Evolutionary conservation across 2,113 vertebrate species (phyloP).

Genomic region (Saccopteryx leptura): DNA sequence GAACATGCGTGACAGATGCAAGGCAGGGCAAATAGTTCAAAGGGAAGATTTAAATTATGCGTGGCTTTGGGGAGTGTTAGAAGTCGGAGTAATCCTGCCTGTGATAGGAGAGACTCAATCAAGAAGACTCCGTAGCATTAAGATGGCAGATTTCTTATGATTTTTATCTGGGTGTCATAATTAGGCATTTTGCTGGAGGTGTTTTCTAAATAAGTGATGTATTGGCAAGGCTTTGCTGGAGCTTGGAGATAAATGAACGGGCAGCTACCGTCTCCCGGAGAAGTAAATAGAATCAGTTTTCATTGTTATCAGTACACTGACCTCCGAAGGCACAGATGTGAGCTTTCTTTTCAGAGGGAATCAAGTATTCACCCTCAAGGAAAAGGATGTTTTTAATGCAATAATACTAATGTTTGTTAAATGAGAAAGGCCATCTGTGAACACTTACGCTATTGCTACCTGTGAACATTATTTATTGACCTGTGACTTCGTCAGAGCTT

Average conservation of each 20-base stretch:
- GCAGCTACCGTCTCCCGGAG: slow-evolving; percentile 58
- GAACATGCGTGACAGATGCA: background rate
- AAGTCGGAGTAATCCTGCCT: slow-evolving; percentile 46
- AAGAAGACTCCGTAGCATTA: background rate
- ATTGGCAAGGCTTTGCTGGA: slow-evolving; percentile 40
- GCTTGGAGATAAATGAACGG: slow-evolving; percentile 19
- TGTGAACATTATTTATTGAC: slow-evolving; percentile 76
- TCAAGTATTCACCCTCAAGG: slow-evolving; percentile 1
- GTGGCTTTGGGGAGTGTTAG: background rate
- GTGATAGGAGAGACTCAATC: background rate
- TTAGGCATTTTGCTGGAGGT: slow-evolving; percentile 54
- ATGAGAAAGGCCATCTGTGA: slow-evolving; percentile 68
- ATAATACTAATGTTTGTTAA: slow-evolving; percentile 58
- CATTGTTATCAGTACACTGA: slow-evolving; percentile 62
- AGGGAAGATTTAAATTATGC: slow-evolving; percentile 56
- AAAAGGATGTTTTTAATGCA: slow-evolving; percentile 2
- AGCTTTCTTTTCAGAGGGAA: slow-evolving; percentile 67
- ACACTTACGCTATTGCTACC: slow-evolving; percentile 69
- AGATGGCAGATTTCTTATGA: background rate
- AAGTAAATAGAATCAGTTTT: slow-evolving; percentile 68
- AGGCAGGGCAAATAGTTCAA: slow-evolving; percentile 10
- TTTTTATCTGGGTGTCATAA: slow-evolving; percentile 50
- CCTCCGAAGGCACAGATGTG: slow-evolving; percentile 33
- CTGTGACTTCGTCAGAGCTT: slow-evolving; percentile 77
- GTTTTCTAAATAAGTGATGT: slow-evolving; percentile 67